Base-by-base conservation (phyloP, 2,888 invertebrate genomes). In the Protophormia terraenovae region DNA sequence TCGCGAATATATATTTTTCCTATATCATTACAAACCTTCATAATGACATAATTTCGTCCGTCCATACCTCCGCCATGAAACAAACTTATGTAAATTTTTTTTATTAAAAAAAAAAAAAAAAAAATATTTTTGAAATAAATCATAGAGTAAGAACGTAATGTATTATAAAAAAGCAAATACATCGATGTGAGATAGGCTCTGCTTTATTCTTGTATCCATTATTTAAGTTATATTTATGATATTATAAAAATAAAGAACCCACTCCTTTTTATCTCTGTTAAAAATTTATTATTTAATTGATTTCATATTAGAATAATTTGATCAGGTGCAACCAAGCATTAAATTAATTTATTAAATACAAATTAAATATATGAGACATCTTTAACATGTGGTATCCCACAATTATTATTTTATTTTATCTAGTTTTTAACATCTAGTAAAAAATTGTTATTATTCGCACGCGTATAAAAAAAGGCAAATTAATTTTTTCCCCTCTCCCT, bases 331-430 rank as follows among this genome's bases (percentile, higher is more conserved):
- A 35, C 67, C 77, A 77, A 14, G 35, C n/a, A 27, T 47, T 2
- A 27, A 47, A 41, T 38, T 35, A 35, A 35, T 19, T 55, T 41
- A 5, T 29, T 22, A 1, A 27, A 38, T 29, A 53, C 53, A 50
- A 60, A 60, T 78, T 50, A 60, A 69, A 27, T 60, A 16, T 3
- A 24, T 47, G 27, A 78, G 60, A 69, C 69, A 38, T 60, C 24
- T 69, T 60, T 8, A 58, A 58, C 55, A 77, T 32, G 58, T 58
- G 29, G 10, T n/a, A 12, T 41, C 3, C n/a, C 50, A 50, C 47
- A 16, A 32, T 24, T 55, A 19, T 38, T 24, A 10, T 38, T 22
- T 29, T 45, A 27, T 0, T 32, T 45, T 29, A 27, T 24, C 14
- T 53, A 24, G 6, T 47, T 14, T 29, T 8, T 22, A 14, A 45